A percentile compares a stretch with the other conserved stretches of the same genome.
Conservation (phyloP, 2,797 vertebrate genomes). For the Echeneis naucrates region DNA sequence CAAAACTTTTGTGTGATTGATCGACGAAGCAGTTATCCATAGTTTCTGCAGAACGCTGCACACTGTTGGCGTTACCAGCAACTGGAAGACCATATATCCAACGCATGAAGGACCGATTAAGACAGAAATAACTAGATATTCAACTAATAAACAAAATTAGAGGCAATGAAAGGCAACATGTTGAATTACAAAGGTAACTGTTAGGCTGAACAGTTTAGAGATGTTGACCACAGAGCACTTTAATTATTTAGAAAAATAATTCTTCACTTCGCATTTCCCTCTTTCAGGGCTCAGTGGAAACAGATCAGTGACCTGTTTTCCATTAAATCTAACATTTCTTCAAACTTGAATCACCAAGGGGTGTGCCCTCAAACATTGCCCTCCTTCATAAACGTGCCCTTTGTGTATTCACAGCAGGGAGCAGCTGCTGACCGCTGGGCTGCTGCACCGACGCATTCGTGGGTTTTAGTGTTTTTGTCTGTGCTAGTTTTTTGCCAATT, state of each 20-base stretch:
- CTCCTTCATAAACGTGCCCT: slow-evolving; percentile 31
- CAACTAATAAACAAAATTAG: background rate
- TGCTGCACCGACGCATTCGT: slow-evolving; percentile 8
- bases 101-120: background rate
- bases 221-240: slow-evolving; percentile 5
- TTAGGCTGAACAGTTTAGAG: background rate
- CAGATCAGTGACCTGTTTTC: slow-evolving; percentile 52
- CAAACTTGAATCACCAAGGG: slow-evolving; percentile 29
- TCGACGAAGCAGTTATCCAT: background rate
- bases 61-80: background rate
- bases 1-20: background rate
- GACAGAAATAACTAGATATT: background rate
- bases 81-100: background rate
- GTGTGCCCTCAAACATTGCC: slow-evolving; percentile 13
- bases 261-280: slow-evolving; percentile 8
- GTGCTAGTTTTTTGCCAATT: slow-evolving; percentile 32
- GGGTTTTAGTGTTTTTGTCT: slow-evolving; percentile 26
- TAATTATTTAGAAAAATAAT: slow-evolving; percentile 34
- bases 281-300: slow-evolving; percentile 29
- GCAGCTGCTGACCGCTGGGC: slow-evolving; percentile 34
- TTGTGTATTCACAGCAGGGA: slow-evolving; percentile 33
- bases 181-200: background rate
- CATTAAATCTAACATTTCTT: slow-evolving; percentile 30
- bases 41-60: background rate
- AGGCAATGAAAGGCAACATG: background rate